Evolutionary conservation across 23 tunicate species (phyloP), one percentile per base, ranked within the genome.

Genomic region (Clavelina lepadiformis): DNA sequence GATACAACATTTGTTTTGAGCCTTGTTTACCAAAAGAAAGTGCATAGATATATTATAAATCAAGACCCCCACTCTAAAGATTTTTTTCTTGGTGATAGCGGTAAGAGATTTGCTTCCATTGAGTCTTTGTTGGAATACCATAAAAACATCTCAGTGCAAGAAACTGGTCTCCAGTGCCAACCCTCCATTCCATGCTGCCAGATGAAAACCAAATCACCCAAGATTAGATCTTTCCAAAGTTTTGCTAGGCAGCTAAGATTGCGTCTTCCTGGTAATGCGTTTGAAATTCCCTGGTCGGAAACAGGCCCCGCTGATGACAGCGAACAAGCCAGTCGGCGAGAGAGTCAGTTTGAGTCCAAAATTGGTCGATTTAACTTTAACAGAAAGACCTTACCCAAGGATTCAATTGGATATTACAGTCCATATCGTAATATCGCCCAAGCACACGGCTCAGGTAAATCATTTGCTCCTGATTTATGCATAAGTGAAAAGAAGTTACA

Each of bases 1-100:
- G 56, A 61, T 8, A 23, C 30, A 26, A 41, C 11, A n/a, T 76
- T 63, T 76, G 93, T 77, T 20, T 51, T 84, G 2, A 84, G 93
- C 55, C 25, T 76, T 1, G 84, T 84, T 23, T 28, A 84, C 41
- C 20, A 37, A 28, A 72, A 44, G 27, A 76, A 80, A 26, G 78
- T 84, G 3, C 82, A 84, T 33, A 54, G 93, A 15, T 84, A 84
- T 35, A 62, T 67, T 28, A 84, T 84, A 15, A 28, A n/a, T n/a
- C 65, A 53, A 3, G 66, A 76, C 28, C 37, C 77, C 25, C 31
- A 21, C 8, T 31, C 78, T 3, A 41, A 46, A 26, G 19, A 26
- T 26, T 84, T 32, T 63, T 52, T 22, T 37, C 38, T 63, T 19
- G 68, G 38, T 63, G 68, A 63, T 4, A 23, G 28, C 36, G 28